Evolutionary conservation across 1,140 invertebrate genomes (phyloP).

Genomic region (Drosophila sp.): DNA sequence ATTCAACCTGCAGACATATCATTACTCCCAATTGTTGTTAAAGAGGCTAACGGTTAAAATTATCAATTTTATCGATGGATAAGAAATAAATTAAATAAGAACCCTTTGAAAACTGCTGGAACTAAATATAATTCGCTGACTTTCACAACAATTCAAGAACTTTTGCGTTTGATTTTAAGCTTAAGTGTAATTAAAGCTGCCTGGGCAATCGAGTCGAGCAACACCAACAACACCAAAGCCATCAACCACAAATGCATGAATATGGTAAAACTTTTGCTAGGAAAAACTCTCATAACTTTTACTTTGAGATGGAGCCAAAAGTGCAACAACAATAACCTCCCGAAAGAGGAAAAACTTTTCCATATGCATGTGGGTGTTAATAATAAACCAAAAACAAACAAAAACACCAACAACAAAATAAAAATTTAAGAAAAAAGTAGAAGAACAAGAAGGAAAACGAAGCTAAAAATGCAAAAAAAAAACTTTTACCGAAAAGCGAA

Average conservation of each 20-base stretch:
- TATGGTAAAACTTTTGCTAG: slow-evolving; percentile 54
- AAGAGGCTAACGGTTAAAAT: background rate
- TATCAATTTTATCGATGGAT: background rate
- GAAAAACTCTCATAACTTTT: slow-evolving; percentile 73
- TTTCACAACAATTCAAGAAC: slow-evolving; percentile 73
- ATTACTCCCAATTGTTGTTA: too few species aligned
- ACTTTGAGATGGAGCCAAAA: slow-evolving; percentile 69
- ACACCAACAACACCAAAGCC: slow-evolving; percentile 40
- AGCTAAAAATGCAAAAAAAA: slow-evolving; percentile 23
- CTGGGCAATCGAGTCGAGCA: slow-evolving; percentile 50
- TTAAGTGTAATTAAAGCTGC: slow-evolving; percentile 77
- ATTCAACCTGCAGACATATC: too few species aligned
- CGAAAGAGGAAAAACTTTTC: slow-evolving; percentile 64
- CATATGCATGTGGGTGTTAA: slow-evolving; percentile 29
- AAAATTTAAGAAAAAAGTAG: slow-evolving; percentile 3
- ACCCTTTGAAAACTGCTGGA: background rate
- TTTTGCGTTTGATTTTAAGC: slow-evolving; percentile 79
- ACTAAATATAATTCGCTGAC: slow-evolving; percentile 27
- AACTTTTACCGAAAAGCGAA: slow-evolving; percentile 63
- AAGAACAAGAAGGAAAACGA: background rate
- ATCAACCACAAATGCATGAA: slow-evolving; percentile 38
- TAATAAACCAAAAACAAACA: slow-evolving; percentile 25
- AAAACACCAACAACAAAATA: background rate
- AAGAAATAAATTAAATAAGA: too few species aligned
- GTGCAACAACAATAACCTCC: slow-evolving; percentile 54